Evolutionary conservation across 2,113 vertebrate genomes (phyloP).

Genomic region (Toxostoma redivivum): DNA sequence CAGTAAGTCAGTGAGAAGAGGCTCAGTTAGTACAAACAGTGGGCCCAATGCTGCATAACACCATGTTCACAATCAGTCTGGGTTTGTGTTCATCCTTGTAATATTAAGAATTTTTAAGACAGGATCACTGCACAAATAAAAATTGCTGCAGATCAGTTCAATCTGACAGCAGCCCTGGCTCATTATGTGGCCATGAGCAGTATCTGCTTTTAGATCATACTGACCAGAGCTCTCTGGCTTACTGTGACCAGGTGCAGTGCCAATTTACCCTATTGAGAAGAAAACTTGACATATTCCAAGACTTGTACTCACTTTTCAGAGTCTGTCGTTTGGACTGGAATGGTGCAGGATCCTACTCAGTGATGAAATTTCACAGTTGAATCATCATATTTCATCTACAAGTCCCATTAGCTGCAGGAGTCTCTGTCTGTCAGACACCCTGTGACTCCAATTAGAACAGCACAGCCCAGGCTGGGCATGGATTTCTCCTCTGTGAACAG

Average conservation of each 20-base stretch:
- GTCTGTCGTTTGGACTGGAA: neutral
- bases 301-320: neutral
- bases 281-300: constrained; percentile 8
- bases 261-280: neutral
- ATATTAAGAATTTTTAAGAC: neutral
- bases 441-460: neutral
- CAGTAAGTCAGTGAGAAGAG: constrained; percentile 13
- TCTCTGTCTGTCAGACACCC: neutral
- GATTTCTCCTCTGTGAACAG: neutral
- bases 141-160: neutral
- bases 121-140: neutral
- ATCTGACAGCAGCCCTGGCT: neutral
- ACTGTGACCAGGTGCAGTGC: neutral
- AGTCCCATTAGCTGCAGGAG: neutral
- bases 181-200: neutral
- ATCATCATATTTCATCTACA: neutral
- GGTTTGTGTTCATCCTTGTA: neutral
- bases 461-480: neutral
- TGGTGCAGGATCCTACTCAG: neutral
- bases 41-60: neutral
- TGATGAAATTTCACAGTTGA: constrained; percentile 25
- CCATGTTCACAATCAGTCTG: neutral
- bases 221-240: neutral
- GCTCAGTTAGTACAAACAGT: neutral
- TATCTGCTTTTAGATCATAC: neutral